These are phyloP conservation scores for Drosophila picticornis DNA, from an alignment of 2,888 invertebrate species.

Conservation along the genomic window DNA sequence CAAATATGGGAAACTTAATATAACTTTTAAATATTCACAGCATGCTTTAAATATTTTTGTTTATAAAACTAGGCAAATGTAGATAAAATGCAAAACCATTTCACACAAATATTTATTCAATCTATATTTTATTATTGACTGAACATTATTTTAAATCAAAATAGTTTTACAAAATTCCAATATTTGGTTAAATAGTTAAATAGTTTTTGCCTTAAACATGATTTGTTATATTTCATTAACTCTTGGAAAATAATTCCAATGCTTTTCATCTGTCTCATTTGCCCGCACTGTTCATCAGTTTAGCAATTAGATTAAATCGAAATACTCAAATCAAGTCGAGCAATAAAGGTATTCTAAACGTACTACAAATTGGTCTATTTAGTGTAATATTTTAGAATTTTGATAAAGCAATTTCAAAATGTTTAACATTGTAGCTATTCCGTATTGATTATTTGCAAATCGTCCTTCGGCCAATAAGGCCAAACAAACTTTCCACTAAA, in stretches of 20 bases:
- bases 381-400: not conserved
- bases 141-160: not conserved
- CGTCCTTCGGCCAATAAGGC: not conserved
- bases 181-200: not conserved
- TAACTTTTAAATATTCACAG: constrained; percentile 17
- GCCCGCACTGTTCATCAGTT: no score
- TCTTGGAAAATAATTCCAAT: not conserved
- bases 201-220: not conserved
- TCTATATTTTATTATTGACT: not conserved
- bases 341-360: not conserved
- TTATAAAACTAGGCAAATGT: not conserved
- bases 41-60: constrained; percentile 16
- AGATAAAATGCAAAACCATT: not conserved
- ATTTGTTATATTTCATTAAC: not conserved
- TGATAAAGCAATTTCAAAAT: not conserved
- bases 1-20: constrained; percentile 29
- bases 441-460: constrained; percentile 5
- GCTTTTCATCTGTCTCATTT: not conserved
- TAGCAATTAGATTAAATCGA: no score
- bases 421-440: not conserved
- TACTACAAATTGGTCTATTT: not conserved
- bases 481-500: constrained; percentile 13
- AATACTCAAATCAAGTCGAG: no score
- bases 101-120: not conserved
- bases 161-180: not conserved